Evolutionary conservation across 2,797 vertebrate species (phyloP).

Genomic region (Dendrocincla tyrannina): DNA sequence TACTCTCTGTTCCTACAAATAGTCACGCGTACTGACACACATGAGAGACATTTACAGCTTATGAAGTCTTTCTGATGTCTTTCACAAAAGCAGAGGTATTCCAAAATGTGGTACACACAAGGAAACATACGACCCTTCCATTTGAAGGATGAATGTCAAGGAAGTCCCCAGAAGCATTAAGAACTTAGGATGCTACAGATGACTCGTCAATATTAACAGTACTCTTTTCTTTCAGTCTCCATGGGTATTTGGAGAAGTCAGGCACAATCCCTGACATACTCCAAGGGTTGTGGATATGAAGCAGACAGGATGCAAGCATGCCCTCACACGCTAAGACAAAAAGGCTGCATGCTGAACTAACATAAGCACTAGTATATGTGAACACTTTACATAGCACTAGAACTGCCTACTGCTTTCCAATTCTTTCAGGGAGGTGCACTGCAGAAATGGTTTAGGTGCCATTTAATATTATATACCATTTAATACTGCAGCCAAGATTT

Average conservation of each 20-base stretch:
- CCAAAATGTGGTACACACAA: neutral
- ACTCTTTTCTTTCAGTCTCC: neutral
- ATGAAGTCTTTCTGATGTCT: neutral
- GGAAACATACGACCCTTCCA: neutral
- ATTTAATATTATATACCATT: neutral
- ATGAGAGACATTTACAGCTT: neutral
- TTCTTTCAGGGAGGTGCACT: neutral
- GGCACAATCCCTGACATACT: neutral
- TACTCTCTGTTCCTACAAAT: neutral
- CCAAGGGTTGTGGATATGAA: neutral
- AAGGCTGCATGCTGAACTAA: neutral
- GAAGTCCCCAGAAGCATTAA: neutral
- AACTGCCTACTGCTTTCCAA: neutral
- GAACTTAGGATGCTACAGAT: neutral
- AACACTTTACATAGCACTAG: neutral
- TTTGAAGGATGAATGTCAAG: neutral
- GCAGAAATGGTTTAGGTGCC: neutral
- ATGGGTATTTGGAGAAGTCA: neutral
- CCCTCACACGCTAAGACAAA: neutral
- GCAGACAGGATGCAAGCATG: neutral
- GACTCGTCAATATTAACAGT: neutral
- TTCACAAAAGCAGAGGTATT: neutral
- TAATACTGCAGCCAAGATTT: neutral
- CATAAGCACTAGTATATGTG: rapidly evolving
- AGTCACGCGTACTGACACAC: neutral